A percentile compares a stretch with the other conserved stretches of the same genome.
Conservation (phyloP, 2,888 invertebrate species). For the Esperia sulphurella region DNA sequence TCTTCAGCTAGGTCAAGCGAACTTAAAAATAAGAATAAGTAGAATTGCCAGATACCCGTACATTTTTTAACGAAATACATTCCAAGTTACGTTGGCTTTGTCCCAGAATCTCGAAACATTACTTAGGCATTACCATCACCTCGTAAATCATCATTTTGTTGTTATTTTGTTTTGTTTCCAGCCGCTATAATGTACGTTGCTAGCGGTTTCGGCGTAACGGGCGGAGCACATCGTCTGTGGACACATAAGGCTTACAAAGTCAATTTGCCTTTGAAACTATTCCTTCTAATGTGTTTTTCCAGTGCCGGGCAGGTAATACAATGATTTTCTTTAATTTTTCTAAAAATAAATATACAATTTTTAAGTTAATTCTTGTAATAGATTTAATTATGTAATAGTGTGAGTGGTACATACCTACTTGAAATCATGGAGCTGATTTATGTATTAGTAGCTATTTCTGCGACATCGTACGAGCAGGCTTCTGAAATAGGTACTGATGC, state of each 20-base stretch:
- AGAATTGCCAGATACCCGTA: neutral
- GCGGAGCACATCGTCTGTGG: constrained; percentile 85
- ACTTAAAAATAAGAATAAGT: neutral
- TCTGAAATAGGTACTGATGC: too few species aligned
- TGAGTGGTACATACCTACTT: neutral
- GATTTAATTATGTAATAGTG: neutral
- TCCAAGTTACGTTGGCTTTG: neutral
- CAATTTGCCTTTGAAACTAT: constrained; percentile 78
- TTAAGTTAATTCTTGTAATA: neutral
- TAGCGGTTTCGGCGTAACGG: constrained; percentile 84
- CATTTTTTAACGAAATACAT: neutral
- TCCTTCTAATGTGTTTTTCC: constrained; percentile 81
- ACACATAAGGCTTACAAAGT: constrained; percentile 85
- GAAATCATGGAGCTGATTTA: too few species aligned
- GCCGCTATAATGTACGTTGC: constrained; percentile 78
- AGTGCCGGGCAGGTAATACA: constrained; percentile 83
- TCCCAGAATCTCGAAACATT: neutral
- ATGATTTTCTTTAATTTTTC: too few species aligned
- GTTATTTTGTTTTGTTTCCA: constrained; percentile 39
- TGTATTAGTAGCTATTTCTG: too few species aligned
- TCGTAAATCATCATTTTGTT: constrained; percentile 3
- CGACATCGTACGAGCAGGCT: too few species aligned
- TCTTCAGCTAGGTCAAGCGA: too few species aligned
- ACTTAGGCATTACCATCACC: constrained; percentile 2
- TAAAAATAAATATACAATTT: too few species aligned